Base-by-base conservation (phyloP, 2,888 invertebrate genomes). In the Gastrophysa polygoni region DNA sequence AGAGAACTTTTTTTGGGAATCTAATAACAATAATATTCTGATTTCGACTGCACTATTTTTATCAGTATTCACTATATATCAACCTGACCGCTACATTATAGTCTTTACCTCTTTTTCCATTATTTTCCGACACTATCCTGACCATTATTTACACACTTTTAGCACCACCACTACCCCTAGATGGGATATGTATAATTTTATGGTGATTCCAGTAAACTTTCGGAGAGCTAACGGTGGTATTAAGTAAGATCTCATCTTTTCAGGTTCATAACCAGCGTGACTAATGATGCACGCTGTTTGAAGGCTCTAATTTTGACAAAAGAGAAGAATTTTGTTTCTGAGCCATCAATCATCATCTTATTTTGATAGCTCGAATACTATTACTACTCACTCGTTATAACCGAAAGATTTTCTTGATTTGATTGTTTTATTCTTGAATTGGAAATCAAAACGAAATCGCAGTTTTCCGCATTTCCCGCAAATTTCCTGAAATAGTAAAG, bases 51-150 rank as follows among this genome's bases (percentile, higher is more conserved):
- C 10, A 14, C 57, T 57, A 57, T 57, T 57, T 34, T 17, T 0
- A 48, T 14, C 52, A 64, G 66, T 66, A 62, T 64, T 64, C 54
- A 56, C 52, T 56, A 24, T 59, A 47, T 63, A 60, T 59, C 59
- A 47, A 59, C 52, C 52, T 32, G 59, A 57, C 21, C 52, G 56
- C 46, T 63, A 57, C 46, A 58, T 58, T 49, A 58, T 55, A 50
- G 51, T 50, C 43, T 58, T 58, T 55, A 58, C 46, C 34, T 62
- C 38, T 38, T 61, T 57, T 49, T 49, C 24, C 38, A 47, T 57
- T 56, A 32, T 47, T 56, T 57, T 14, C 48, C 7, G 38, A 48
- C 32, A 47, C 48, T 48, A 38, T 57, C 24, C n/a, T 18, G 47
- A 57, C 24, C 11, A 18, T 48, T 57, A 48, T 54, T 54, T 54